Evolutionary conservation across 2,888 invertebrate genomes (phyloP), one percentile per base, ranked within the genome.

Genomic region (Mystacides longicornis): DNA sequence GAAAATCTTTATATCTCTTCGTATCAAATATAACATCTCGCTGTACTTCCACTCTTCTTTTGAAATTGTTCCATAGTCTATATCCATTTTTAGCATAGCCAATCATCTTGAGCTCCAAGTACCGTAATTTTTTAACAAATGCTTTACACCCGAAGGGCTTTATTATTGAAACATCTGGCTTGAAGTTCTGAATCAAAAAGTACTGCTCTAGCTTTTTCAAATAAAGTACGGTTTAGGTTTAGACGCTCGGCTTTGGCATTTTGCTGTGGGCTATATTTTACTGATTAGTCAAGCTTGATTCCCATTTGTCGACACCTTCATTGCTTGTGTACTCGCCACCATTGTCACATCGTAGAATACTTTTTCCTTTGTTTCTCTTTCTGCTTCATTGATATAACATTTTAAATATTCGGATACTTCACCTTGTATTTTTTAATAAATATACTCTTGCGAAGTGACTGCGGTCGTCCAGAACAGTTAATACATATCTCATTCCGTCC

Each of bases 11-110:
- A 7, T 27, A 11, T 27, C 27, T 27, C 27, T 43, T 43, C 16
- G 14, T 18, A 43, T 43, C 43, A 43, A 43, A 43, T 43, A 16
- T 43, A 16, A 43, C 43, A 43, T 11, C 14, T 43, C 18, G 14
- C 16, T 11, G 16, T 11, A 18, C 18, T 18, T 16, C 43, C 5
- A 43, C 43, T 43, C 18, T 43, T 18, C 18, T 43, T 16, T 11
- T 16, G 16, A 43, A 14, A 16, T 11, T 11, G 43, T 43, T 18
- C 43, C 43, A 43, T 11, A 43, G 43, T 11, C 43, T 11, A 43
- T 43, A 43, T 11, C 43, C 43, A 43, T 43, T 43, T 43, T 11
- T 16, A 43, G 43, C 43, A 43, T 43, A 43, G 43, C 43, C 43
- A 43, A 43, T 43, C 43, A 43, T 43, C 14, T 11, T 43, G 14